Conservation (phyloP, 2,797 vertebrate genomes). For the Falco cherrug region DNA sequence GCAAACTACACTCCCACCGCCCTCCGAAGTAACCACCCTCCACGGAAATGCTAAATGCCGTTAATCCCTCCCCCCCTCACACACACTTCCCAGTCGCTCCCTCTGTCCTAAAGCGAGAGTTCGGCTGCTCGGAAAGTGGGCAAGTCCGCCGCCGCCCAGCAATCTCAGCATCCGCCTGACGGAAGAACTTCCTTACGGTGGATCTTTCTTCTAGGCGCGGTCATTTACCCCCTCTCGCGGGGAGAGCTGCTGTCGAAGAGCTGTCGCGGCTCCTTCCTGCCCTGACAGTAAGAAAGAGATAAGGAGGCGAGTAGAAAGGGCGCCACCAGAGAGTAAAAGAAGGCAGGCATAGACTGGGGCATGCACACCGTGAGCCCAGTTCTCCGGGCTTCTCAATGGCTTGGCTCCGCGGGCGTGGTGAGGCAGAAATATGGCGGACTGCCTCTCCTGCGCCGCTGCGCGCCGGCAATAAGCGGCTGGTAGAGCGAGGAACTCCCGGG, state of each 20-base stretch:
- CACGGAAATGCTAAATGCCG: slow-evolving; percentile 63
- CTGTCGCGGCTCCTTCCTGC: neutral
- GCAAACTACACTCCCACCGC: neutral
- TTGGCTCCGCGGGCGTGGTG: slow-evolving; percentile 84
- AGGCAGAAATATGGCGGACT: slow-evolving; percentile 88
- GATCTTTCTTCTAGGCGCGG: neutral
- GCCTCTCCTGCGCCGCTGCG: slow-evolving; percentile 50
- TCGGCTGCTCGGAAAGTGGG: neutral
- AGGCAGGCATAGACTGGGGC: neutral
- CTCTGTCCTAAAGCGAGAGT: neutral
- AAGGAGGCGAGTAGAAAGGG: neutral
- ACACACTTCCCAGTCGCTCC: neutral
- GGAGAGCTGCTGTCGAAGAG: neutral
- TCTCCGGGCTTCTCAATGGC: slow-evolving; percentile 53
- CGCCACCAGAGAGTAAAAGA: neutral
- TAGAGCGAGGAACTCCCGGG: neutral
- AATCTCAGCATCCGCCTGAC: neutral
- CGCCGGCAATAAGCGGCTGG: neutral
- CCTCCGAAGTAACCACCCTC: neutral
- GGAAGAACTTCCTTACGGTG: neutral
- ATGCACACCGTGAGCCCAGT: neutral
- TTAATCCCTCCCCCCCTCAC: slow-evolving; percentile 38
- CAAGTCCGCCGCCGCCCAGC: neutral
- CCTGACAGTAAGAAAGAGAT: neutral
- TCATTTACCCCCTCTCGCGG: neutral